A percentile compares a stretch with the other conserved stretches of the same genome.
These are phyloP conservation scores for Rhinoraja longicauda DNA, from an alignment of 2,797 vertebrate species.

Conservation along the genomic window DNA sequence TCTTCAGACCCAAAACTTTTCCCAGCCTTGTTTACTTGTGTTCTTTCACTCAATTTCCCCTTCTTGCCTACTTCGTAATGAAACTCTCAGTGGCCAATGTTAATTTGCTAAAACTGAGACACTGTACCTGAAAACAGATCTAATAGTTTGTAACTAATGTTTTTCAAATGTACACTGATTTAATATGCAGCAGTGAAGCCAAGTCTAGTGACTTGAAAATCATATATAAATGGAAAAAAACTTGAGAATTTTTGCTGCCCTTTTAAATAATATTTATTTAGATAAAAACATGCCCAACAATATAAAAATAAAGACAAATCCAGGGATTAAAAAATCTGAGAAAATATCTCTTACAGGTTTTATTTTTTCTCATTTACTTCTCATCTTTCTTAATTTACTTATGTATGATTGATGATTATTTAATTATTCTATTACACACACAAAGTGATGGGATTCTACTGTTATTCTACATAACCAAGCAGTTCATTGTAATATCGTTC, in stretches of 20 bases:
- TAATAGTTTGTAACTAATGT: not conserved
- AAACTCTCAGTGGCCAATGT: not conserved
- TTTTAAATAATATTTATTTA: not conserved
- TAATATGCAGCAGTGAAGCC: not conserved
- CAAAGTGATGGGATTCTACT: not conserved
- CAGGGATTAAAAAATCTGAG: not conserved
- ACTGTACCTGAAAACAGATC: not conserved
- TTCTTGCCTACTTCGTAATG: not conserved
- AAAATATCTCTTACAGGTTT: not conserved
- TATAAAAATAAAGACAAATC: not conserved
- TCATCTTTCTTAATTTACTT: not conserved
- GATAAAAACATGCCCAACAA: not conserved
- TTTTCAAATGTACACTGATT: not conserved
- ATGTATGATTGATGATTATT: not conserved
- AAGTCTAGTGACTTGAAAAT: not conserved
- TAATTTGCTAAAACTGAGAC: not conserved
- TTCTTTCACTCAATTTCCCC: not conserved
- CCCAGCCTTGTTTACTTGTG: not conserved
- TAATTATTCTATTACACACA: not conserved
- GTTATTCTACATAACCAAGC: not conserved
- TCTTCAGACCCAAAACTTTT: too few relatives aligned
- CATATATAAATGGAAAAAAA: not conserved
- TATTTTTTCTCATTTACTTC: not conserved
- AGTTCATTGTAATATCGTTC: not conserved
- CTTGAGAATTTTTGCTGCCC: not conserved